These are phyloP conservation scores for Frankliniella fusca DNA, from an alignment of 2,888 invertebrate genomes.

Conservation along the genomic window DNA sequence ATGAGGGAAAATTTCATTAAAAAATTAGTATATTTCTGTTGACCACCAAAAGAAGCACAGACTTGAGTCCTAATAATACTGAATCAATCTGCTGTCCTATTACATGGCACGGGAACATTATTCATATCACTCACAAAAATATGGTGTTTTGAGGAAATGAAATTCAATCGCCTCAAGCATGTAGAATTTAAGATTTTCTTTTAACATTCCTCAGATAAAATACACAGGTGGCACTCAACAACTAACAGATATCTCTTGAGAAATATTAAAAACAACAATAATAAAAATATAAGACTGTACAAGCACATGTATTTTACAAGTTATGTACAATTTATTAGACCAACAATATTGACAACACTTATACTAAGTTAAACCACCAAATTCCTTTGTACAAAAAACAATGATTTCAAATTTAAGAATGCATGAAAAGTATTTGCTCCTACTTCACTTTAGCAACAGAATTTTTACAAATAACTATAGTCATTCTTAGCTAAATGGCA, in stretches of 20 bases:
- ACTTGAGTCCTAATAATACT: too few relatives aligned
- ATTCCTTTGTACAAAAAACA: neutral
- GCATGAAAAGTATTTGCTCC: neutral
- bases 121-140: neutral
- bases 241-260: neutral
- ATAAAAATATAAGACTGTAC: neutral
- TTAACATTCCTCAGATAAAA: neutral
- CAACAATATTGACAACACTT: constrained; percentile 9
- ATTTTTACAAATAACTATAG: neutral
- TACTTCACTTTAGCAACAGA: neutral
- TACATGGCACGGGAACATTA: neutral
- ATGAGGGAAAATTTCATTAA: too few relatives aligned
- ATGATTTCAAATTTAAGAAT: neutral
- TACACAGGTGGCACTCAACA: neutral
- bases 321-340: neutral
- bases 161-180: neutral
- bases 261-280: neutral
- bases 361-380: neutral
- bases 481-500: neutral
- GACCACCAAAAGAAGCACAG: too few relatives aligned
- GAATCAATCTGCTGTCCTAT: neutral
- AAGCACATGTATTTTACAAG: constrained; percentile 4
- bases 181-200: neutral
- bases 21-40: too few relatives aligned
- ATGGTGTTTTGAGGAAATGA: neutral